Base-by-base conservation (phyloP, 2,797 vertebrate genomes). In the Diceros bicornis region DNA sequence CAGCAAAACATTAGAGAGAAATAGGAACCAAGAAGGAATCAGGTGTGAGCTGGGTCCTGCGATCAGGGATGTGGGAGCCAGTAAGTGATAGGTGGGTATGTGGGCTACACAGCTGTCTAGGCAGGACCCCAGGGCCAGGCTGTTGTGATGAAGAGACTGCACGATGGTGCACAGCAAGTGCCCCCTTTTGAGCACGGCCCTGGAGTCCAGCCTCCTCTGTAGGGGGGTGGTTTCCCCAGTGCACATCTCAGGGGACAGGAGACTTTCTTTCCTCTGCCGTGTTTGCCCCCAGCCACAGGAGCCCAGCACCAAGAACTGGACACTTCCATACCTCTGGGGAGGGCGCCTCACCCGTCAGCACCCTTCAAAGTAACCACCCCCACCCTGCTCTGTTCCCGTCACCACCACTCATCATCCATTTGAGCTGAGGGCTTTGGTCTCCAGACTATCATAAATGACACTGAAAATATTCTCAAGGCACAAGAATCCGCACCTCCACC, bases 401-500 rank as follows among this genome's bases (percentile, higher is more conserved):
- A 18, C 86, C 27, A 32, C 27, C 0, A 18, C 37, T 52, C 74
- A 41, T 69, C 57, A 29, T 62, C 47, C 6, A 57, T 69, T 79
- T 44, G 32, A 11, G 9, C 8, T 59, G 34, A 91, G 92, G 64
- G 25, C 83, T 89, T 61, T 66, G 55, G 62, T 79, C 66, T 71
- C 68, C 34, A 59, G 72, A 59, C 25, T n/a, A 57, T 50, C 21
- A 91, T 29, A 59, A 85, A 34, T 82, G 34, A 94, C 3, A 41
- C 27, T 34, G 66, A 94, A 92, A 94, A 96, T 68, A 59, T 89
- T 89, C 87, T 87, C 55, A 37, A 59, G 64, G 71, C 37, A 68
- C 0, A 11, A 74, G 86, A 61, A 44, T 66, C 34, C 11, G 34
- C 32, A 8, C 32, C 13, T 7, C 16, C 1, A 3, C 3, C 2